Percentiles rank a stretch among this genome's conserved stretches.
These are phyloP conservation scores for Cliona cf. orientalis DNA, from an alignment of 37 sponge, comb jelly and placozoan genomes.

Conservation along the genomic window DNA sequence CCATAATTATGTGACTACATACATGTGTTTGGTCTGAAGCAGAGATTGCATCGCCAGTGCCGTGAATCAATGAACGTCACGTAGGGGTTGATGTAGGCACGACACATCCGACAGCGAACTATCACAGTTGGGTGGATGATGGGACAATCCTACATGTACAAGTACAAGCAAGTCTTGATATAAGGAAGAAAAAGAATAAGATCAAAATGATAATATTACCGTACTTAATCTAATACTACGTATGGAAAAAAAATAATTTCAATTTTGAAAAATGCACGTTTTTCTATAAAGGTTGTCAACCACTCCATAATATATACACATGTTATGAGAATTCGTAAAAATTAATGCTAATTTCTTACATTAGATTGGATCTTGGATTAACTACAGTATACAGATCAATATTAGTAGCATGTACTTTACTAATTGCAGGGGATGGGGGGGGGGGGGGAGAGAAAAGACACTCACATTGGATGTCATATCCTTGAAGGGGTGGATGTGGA, in stretches of 20 bases:
- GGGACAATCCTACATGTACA: conserved; percentile 70
- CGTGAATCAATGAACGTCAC: conserved; percentile 79
- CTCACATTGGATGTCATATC: conserved; percentile 57
- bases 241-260: too few relatives aligned
- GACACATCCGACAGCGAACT: conserved; percentile 88
- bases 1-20: conserved; percentile 7
- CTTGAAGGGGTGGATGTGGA: conserved; percentile 95
- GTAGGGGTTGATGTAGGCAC: conserved; percentile 97
- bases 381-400: background rate
- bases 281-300: too few relatives aligned
- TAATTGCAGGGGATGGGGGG: background rate
- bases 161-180: background rate
- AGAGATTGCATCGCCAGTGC: conserved; percentile 97
- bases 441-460: background rate
- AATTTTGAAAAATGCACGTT: too few relatives aligned
- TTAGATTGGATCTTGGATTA: too few relatives aligned
- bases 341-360: too few relatives aligned
- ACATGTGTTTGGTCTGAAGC: conserved; percentile 89
- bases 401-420: background rate
- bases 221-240: too few relatives aligned
- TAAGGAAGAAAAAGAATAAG: too few relatives aligned
- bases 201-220: too few relatives aligned
- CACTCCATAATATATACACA: too few relatives aligned
- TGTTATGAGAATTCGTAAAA: too few relatives aligned
- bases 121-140: conserved; percentile 74